Evolutionary conservation across 2,113 vertebrate species (phyloP).

Genomic region (Motacilla tschutschensis): DNA sequence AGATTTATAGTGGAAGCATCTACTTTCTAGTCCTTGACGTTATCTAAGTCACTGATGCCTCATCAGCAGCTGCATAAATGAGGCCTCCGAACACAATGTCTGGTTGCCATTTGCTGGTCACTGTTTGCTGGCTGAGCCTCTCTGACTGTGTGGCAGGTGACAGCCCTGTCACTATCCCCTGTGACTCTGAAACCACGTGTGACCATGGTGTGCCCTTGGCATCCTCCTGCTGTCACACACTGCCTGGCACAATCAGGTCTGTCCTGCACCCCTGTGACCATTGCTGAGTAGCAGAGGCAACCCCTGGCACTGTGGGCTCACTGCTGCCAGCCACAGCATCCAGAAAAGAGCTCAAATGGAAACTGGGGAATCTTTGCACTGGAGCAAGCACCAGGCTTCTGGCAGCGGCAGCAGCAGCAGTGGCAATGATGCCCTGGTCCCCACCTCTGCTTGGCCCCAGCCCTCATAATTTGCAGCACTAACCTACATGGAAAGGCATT

Average conservation of each 20-base stretch:
- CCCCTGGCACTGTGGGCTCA: background rate
- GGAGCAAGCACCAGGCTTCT: background rate
- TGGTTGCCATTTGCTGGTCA: background rate
- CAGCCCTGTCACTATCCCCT: fast-evolving
- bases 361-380: background rate
- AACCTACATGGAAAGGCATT: slow-evolving; percentile 60
- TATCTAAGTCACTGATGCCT: background rate
- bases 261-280: background rate
- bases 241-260: background rate
- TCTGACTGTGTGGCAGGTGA: fast-evolving
- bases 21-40: background rate
- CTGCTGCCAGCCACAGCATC: background rate
- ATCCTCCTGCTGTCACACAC: background rate
- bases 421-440: background rate
- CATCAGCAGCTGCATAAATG: background rate
- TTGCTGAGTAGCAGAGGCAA: background rate
- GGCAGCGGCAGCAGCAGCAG: background rate
- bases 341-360: background rate
- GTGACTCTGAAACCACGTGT: fast-evolving
- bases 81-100: background rate
- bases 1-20: background rate
- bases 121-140: background rate
- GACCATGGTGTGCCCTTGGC: background rate
- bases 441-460: slow-evolving; percentile 48
- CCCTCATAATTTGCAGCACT: slow-evolving; percentile 50